phyloP scores from a whole-genome alignment of 1,140 invertebrate species.

The Bombus turneri region DNA sequence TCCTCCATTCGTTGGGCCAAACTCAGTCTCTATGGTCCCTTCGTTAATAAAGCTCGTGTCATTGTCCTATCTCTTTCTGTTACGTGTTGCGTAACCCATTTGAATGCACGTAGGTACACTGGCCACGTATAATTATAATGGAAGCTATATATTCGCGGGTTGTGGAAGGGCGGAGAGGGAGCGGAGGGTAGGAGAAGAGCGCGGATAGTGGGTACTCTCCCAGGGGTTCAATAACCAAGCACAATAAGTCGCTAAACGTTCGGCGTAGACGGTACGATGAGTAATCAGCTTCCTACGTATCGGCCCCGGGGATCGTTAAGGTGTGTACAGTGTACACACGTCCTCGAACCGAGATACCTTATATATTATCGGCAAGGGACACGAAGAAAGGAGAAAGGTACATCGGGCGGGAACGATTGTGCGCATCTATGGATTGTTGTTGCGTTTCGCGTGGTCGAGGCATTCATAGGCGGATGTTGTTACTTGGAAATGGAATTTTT shows the following conservation, averaged over 20 bases:
- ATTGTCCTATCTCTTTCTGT: conserved; percentile 37
- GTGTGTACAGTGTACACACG: conserved; percentile 46
- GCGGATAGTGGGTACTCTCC: conserved; percentile 48
- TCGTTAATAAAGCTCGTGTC: conserved; percentile 54
- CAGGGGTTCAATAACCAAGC: conserved; percentile 70
- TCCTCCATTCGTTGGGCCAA: conserved; percentile 27
- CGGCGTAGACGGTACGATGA: conserved; percentile 63
- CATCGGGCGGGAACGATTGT: neutral
- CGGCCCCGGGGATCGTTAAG: conserved; percentile 52
- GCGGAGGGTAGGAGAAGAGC: neutral
- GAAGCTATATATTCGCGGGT: conserved; percentile 49
- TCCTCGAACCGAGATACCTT: conserved; percentile 9
- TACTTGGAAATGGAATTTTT: neutral
- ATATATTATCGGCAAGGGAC: conserved; percentile 8
- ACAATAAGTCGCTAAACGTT: conserved; percentile 68
- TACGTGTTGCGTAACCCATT: conserved; percentile 58
- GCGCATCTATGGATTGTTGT: neutral
- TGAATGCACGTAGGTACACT: conserved; percentile 55
- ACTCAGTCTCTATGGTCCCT: conserved; percentile 6
- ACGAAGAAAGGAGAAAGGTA: conserved; percentile 11
- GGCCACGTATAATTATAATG: conserved; percentile 61
- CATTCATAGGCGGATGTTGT: neutral
- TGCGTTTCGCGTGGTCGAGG: neutral
- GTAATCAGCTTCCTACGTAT: conserved; percentile 69
- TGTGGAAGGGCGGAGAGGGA: conserved; percentile 25